These are phyloP conservation scores for Carduelis carduelis DNA, from an alignment of 2,797 vertebrate species.

Conservation along the genomic window DNA sequence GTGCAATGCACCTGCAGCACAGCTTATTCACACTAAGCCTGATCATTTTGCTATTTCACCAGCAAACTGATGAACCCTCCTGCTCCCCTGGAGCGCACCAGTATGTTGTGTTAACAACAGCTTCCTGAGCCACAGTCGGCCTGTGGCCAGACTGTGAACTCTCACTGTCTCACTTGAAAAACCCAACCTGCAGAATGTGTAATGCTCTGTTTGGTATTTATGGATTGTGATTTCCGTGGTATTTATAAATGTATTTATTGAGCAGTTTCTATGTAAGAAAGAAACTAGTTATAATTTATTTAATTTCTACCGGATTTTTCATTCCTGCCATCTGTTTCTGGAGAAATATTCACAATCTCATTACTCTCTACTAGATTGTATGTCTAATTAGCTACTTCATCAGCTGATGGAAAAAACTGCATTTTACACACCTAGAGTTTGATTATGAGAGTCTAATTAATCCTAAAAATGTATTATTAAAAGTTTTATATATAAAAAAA, in stretches of 20 bases:
- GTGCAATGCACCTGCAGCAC: conserved; percentile 16
- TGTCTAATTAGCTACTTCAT: background rate
- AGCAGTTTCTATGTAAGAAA: background rate
- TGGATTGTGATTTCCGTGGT: background rate
- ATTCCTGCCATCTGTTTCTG: background rate
- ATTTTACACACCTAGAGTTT: background rate
- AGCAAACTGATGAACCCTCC: background rate
- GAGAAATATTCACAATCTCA: background rate
- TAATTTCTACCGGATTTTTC: background rate
- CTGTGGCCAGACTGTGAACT: background rate
- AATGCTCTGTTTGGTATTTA: background rate
- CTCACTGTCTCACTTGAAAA: background rate
- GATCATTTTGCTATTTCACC: background rate
- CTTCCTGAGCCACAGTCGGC: background rate
- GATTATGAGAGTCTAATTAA: background rate
- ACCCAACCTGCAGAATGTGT: background rate
- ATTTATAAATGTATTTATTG: conserved; percentile 47
- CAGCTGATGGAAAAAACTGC: background rate
- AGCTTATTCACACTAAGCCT: background rate
- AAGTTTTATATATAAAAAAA: background rate
- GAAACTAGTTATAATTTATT: background rate
- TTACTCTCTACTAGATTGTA: background rate
- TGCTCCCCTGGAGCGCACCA: conserved; percentile 19
- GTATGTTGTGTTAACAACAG: conserved; percentile 58
- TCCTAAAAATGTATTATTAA: conserved; percentile 8